Evolutionary conservation across 2,113 vertebrate species (phyloP), one percentile per base, ranked within the genome.

Genomic region (Oryzias celebensis): DNA sequence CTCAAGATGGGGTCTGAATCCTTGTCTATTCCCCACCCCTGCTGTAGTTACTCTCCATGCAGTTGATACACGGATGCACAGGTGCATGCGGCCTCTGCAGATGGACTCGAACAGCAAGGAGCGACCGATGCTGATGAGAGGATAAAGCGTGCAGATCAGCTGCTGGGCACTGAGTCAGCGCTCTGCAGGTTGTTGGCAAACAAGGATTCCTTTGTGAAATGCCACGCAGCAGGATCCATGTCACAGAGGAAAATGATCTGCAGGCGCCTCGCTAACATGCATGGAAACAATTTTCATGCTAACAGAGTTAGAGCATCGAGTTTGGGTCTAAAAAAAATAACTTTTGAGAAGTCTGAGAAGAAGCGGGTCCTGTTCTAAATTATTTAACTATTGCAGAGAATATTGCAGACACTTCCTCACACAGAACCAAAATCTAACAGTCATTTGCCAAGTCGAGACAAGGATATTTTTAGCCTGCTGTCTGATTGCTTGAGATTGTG

Each of bases 401-500:
- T 41, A 20, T 20, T 20, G 20, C 20, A 20, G 53, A 12, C 18
- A 8, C 1, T n/a, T 17, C 43, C 45, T 54, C 58, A 2, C 62
- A 62, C 56, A 76, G 73, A 55, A 62, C 66, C 41, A 51, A 75
- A 79, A 59, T 59, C 36, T 59, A 66, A 64, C 43, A 20, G 49
- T 59, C 53, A 56, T 78, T 62, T 72, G 65, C 66, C 54, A 14
- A 28, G 50, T 60, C 8, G 10, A 48, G 48, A 47, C 45, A 1
- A n/a, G 14, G 58, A 70, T 87, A 78, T 85, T 82, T 82, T 78
- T 75, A 75, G 67, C 15, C 1, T 41, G 20, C 55, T 17, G 67
- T 49, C 56, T 52, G 64, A 65, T 56, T 17, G 66, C 56, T 47
- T 24, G 31, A 64, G 73, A 26, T 77, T 59, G 14, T 47, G 61